Base-by-base conservation (phyloP, 2,113 vertebrate species). In the Rhizomys pruinosus region DNA sequence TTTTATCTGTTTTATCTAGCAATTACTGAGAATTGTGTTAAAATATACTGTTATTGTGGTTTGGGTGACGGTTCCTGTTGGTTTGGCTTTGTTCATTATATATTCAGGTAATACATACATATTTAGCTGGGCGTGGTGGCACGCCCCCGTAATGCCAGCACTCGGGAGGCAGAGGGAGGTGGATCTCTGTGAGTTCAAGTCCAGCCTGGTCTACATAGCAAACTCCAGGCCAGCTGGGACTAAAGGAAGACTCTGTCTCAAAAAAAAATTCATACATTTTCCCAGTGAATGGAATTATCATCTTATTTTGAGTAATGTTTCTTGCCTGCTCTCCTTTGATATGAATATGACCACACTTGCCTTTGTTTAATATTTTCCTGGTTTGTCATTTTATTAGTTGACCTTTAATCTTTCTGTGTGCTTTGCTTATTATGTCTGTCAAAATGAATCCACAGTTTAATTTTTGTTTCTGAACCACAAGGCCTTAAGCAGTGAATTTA, bases 381-480 rank as follows among this genome's bases (percentile, higher is more conserved):
- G 0, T 57, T 8, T 84, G 29, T 77, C n/a, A 71, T 63, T 80
- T 81, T 69, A 55, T 23, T 44, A 61, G 52, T 81, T 66, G 47
- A 22, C 5, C 74, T 87, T 90, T 80, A 37, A 59, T 72, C 23
- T 81, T n/a, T 44, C 52, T 76, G 57, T 29, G 11, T 64, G 16
- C 44, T 77, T 11, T 34, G n/a, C 1, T 52, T 52, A 52, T 52
- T n/a, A 10, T 63, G 22, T 86, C 66, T 84, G 44, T 63, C 89
- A 63, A 42, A 63, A 87, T 47, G 25, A 64, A 16, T 42, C 64
- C 1, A 55, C 27, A 34, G 16, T n/a, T 80, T 16, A 61, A 57
- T 74, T 86, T 92, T 86, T 82, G 22, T 77, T 86, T 89, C 81
- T 69, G 16, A 84, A 87, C 4, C 63, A 66, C 29, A 63, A 55